These are phyloP conservation scores for Melieria crassipennis DNA, from an alignment of 2,888 invertebrate species.

Conservation along the genomic window DNA sequence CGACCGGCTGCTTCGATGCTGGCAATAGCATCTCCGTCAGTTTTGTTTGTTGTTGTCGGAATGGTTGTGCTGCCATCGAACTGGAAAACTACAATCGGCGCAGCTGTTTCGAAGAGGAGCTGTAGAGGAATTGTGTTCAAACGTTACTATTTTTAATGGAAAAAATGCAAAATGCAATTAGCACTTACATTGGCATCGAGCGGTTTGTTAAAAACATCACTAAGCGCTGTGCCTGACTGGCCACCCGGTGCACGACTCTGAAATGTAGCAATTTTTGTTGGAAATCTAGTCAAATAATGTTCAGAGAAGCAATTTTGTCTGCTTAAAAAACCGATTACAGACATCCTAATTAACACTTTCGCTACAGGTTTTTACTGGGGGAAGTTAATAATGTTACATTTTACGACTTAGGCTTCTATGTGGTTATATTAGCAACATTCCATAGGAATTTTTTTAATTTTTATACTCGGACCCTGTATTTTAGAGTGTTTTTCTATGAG, in stretches of 20 bases:
- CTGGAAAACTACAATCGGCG: conserved; percentile 88
- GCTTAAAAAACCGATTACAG: too few species aligned
- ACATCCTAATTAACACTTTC: too few species aligned
- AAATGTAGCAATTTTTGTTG: not conserved
- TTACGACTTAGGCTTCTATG: too few species aligned
- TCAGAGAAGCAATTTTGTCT: too few species aligned
- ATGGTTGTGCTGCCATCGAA: conserved; percentile 69
- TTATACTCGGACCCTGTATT: too few species aligned
- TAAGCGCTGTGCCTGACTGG: conserved; percentile 73
- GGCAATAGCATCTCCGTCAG: conserved; percentile 28
- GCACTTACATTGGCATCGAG: conserved; percentile 70
- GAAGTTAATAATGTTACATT: too few species aligned
- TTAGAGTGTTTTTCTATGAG: too few species aligned
- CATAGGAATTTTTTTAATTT: too few species aligned
- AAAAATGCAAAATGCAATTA: not conserved
- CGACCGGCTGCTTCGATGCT: conserved; percentile 48
- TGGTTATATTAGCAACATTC: too few species aligned
- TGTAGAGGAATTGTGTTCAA: conserved; percentile 22
- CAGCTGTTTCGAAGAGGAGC: conserved; percentile 78
- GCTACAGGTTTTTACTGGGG: too few species aligned
- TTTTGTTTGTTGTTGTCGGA: conserved; percentile 40
- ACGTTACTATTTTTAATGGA: not conserved
- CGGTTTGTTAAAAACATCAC: conserved; percentile 72
- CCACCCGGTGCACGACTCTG: conserved; percentile 84
- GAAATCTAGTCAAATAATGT: not conserved